Conservation (phyloP, 2,888 invertebrate genomes). For the Eutolmus rufibarbis region DNA sequence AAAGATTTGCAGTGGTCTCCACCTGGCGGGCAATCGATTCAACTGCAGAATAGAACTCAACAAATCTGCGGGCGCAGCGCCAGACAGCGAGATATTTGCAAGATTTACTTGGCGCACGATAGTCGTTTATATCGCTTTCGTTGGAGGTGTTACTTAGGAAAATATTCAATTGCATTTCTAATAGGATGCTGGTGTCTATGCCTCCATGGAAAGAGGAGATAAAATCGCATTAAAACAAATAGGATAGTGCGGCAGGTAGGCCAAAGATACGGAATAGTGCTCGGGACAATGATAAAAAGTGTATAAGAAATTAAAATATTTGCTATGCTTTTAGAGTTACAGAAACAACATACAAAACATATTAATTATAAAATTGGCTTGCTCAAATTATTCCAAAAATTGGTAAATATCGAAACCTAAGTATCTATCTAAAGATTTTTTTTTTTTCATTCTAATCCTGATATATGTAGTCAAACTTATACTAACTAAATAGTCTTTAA, state of each 20-base stretch:
- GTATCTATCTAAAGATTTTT: no score
- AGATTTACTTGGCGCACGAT: neutral
- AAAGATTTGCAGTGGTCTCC: neutral
- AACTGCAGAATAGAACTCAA: neutral
- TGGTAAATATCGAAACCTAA: no score
- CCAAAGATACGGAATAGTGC: neutral
- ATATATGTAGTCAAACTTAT: no score
- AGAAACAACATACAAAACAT: no score
- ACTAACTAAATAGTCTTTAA: no score
- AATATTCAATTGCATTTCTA: neutral
- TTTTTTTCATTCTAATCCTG: no score
- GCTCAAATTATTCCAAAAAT: no score
- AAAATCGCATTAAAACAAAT: neutral
- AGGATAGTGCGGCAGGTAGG: neutral
- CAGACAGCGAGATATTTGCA: neutral
- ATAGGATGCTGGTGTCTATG: neutral
- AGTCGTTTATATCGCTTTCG: neutral
- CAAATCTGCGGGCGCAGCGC: neutral
- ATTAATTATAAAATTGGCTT: no score
- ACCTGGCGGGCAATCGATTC: neutral
- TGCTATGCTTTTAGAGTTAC: no score
- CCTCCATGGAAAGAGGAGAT: neutral
- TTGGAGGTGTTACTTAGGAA: neutral
- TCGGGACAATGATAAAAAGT: neutral
- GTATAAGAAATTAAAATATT: no score